These are phyloP conservation scores for Cephus spinipes DNA, from an alignment of 2,888 invertebrate species.

Conservation along the genomic window DNA sequence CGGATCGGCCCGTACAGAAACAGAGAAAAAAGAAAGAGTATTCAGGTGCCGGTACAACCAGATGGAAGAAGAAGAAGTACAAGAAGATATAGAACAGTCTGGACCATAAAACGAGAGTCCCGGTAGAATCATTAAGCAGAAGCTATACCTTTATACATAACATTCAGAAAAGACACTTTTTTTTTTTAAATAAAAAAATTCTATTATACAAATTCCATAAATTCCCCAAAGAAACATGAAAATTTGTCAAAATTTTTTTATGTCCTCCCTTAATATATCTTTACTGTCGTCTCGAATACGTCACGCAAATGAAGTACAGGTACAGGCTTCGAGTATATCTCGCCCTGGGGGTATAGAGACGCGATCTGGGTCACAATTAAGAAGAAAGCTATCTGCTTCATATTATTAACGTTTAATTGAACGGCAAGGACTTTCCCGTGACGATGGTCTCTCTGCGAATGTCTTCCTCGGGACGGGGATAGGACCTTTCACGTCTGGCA, in stretches of 20 bases:
- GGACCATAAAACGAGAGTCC: background rate
- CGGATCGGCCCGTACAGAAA: constrained; percentile 11
- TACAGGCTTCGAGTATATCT: background rate
- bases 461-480: background rate
- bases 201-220: no score
- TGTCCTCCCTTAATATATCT: background rate
- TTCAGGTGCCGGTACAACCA: constrained; percentile 7
- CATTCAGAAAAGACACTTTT: background rate
- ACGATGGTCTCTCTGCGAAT: background rate
- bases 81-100: background rate
- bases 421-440: constrained; percentile 9
- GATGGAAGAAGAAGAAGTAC: background rate
- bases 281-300: background rate
- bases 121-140: background rate
- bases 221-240: no score
- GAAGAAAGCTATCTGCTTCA: constrained; percentile 40
- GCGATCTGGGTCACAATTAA: constrained; percentile 47
- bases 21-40: background rate
- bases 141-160: background rate
- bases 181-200: background rate
- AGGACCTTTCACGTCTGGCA: background rate
- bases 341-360: constrained; percentile 24
- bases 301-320: background rate
- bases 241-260: no score
- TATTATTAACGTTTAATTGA: constrained; percentile 40